Conservation (phyloP, 2,888 invertebrate species). For the Caenorhabditis sp. region DNA sequence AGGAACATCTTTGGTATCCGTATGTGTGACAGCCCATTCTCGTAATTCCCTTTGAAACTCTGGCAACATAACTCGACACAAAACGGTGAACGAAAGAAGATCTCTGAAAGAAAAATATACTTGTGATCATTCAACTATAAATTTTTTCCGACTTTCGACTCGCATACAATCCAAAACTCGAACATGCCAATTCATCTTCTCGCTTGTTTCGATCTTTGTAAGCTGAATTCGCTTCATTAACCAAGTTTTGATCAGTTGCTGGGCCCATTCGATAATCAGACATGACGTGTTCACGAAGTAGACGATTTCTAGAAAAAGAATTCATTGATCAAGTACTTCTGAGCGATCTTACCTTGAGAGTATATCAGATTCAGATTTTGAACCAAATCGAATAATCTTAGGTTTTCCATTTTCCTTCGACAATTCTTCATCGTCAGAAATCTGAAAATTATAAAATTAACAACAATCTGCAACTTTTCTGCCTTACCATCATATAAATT, state of each 20-base stretch:
- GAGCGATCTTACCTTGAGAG: not conserved
- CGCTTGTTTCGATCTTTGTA: not conserved
- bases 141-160: conserved; percentile 19
- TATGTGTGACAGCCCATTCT: conserved; percentile 6
- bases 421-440: conserved; percentile 13
- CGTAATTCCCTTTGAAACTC: conserved; percentile 12
- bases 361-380: conserved; percentile 15
- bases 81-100: conserved; percentile 12
- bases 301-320: conserved; percentile 2
- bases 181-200: conserved; percentile 3
- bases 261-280: not conserved
- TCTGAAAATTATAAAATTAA: no score
- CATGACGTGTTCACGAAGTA: not conserved
- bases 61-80: conserved; percentile 15
- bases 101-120: conserved; percentile 13
- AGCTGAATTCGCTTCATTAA: not conserved
- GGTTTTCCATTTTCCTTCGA: conserved; percentile 26
- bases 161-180: conserved; percentile 16
- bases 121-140: not conserved
- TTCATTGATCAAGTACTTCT: not conserved
- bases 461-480: no score
- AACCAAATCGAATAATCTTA: conserved; percentile 29
- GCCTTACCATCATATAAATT: conserved; percentile 69
- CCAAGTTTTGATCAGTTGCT: not conserved
- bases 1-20: conserved; percentile 8